Evolutionary conservation across 1,140 invertebrate genomes (phyloP).

Genomic region (Batillaria attramentaria): DNA sequence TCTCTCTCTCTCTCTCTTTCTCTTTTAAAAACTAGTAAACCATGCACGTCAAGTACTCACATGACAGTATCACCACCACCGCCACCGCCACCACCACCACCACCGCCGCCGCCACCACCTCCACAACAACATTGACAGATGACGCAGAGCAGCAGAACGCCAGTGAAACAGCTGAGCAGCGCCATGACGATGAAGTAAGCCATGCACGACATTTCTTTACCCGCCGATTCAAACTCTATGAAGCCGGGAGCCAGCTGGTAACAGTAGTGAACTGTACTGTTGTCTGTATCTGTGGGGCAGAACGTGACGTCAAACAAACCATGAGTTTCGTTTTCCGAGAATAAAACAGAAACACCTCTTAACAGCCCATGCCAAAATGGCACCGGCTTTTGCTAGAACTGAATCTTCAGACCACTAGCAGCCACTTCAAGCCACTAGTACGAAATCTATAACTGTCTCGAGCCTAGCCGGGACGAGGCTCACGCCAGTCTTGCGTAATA

Average conservation of each 20-base stretch:
- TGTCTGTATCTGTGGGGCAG: conserved; percentile 7
- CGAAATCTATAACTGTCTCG: neutral
- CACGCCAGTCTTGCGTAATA: no score
- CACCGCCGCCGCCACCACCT: conserved; percentile 5
- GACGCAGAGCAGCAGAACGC: neutral
- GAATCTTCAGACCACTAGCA: neutral
- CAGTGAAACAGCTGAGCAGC: neutral
- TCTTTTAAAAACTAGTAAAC: no score
- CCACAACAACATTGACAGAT: conserved; percentile 12
- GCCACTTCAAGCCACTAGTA: neutral
- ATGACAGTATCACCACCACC: conserved; percentile 12
- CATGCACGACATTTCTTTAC: neutral
- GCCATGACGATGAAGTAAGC: conserved; percentile 7
- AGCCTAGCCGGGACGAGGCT: no score
- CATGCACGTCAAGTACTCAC: no score
- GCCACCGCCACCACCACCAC: conserved; percentile 10
- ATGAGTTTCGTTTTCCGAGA: neutral
- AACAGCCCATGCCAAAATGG: neutral
- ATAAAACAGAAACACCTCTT: neutral
- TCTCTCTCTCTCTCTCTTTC: no score
- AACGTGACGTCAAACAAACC: neutral
- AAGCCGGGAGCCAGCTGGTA: conserved; percentile 15
- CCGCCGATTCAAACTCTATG: neutral
- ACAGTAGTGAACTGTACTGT: conserved; percentile 19
- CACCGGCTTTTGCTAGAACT: neutral